These are phyloP conservation scores for Scartelaos histophorus DNA, from an alignment of 2,113 vertebrate species.

Conservation along the genomic window DNA sequence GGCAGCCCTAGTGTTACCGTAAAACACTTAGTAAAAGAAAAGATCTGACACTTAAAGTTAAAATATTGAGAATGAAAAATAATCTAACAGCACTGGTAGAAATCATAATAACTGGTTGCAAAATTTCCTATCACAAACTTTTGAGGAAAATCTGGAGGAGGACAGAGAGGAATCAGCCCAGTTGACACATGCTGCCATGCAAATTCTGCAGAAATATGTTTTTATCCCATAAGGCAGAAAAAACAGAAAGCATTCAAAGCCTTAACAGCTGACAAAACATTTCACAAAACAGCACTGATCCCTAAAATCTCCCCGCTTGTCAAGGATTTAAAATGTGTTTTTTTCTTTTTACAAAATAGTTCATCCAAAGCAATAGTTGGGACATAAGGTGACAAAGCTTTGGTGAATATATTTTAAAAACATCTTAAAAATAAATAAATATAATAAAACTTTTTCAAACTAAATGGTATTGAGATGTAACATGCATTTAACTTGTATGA, in stretches of 20 bases:
- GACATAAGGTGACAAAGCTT: not conserved
- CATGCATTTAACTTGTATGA: too few relatives aligned
- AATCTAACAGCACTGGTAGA: conserved; percentile 17
- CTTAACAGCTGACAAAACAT: conserved; percentile 18
- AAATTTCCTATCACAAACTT: conserved; percentile 17
- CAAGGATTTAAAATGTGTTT: conserved; percentile 6
- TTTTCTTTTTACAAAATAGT: not conserved
- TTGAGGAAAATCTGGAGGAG: conserved; percentile 19
- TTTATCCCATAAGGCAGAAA: conserved; percentile 12
- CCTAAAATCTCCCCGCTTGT: conserved; percentile 12
- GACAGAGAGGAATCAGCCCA: not conserved
- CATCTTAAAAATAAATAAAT: too few relatives aligned
- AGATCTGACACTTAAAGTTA: too few relatives aligned
- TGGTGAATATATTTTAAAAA: not conserved
- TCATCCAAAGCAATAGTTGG: not conserved
- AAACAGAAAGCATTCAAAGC: conserved; percentile 21
- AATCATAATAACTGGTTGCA: conserved; percentile 50
- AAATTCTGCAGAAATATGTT: conserved; percentile 17
- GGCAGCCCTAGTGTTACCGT: conserved; percentile 35
- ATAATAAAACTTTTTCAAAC: too few relatives aligned
- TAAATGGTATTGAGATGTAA: too few relatives aligned
- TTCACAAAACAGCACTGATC: conserved; percentile 32
- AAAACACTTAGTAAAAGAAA: conserved; percentile 26
- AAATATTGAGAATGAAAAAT: not conserved
- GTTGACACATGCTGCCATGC: conserved; percentile 2